Base-by-base conservation (phyloP, 2,797 vertebrate genomes). In the Mormyrops boulengeri region DNA sequence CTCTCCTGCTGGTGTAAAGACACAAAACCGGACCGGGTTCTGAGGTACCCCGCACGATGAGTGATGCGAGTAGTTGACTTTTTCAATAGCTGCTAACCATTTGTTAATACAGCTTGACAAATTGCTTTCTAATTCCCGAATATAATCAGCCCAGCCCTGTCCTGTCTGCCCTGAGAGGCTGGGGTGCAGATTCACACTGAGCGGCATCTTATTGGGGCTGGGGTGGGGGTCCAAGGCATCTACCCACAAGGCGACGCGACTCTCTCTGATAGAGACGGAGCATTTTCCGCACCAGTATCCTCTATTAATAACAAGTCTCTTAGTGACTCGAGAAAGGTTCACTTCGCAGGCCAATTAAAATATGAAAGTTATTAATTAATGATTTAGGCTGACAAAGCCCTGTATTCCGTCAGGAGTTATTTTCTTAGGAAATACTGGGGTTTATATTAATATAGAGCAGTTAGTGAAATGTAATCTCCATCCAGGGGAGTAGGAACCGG, bases 31-130 rank as follows among this genome's bases (percentile, higher is more conserved):
- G 60, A 57, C 53, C 69, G 5, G 66, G 50, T 19, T 50, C 50
- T 11, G 26, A 44, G 19, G 38, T 8, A 82, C 47, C 22, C n/a
- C 12, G 88, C 52, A 14, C 30, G 22, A 84, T 22, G 12, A 52
- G 30, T 4, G 9, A 47, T 49, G 88, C 22, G 38, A 85, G 53
- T 47, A 55, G 80, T 90, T 89, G 86, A 41, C 17, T 1, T 26
- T 87, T 57, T 17, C 0, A 90, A 90, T 88, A 90, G 89, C 89
- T 89, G 89, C 89, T 0, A 0, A 77, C 88, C 60, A 17, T 90
- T 92, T 91, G 86, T 91, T 91, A 90, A 41, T 88, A 60, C 90
- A 66, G 85, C 92, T 89, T 91, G 77, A 86, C 2, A 44, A 92
- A 89, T 90, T 89, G 89, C 60, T 86, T 73, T 69, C 89, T 89